These are phyloP conservation scores for Tupaia tana DNA, from an alignment of 2,113 vertebrate genomes.

Conservation along the genomic window DNA sequence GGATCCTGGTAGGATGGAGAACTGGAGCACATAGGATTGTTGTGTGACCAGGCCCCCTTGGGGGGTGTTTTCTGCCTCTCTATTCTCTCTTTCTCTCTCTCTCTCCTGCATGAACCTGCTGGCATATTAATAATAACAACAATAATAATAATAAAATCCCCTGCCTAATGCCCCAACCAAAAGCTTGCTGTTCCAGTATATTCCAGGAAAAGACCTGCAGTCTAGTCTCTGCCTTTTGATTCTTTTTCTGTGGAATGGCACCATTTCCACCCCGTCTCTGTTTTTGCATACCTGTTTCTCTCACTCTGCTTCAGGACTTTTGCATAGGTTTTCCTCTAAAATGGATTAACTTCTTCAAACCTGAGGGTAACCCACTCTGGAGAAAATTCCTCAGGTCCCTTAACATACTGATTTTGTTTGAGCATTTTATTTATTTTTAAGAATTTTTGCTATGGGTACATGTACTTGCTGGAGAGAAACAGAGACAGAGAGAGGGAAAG, in stretches of 20 bases:
- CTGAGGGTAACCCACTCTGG: not conserved
- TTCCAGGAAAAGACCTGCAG: not conserved
- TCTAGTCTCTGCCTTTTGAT: not conserved
- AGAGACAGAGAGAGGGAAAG: too few relatives aligned
- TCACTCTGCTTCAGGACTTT: conserved; percentile 1
- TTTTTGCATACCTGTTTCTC: not conserved
- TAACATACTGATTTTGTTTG: not conserved
- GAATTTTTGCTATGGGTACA: too few relatives aligned
- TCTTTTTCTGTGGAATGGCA: not conserved
- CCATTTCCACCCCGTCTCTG: not conserved
- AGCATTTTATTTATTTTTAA: not conserved
- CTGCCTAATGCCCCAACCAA: not conserved
- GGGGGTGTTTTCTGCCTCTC: too few relatives aligned
- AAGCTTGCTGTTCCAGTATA: not conserved
- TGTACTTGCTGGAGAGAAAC: too few relatives aligned
- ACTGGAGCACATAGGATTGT: too few relatives aligned
- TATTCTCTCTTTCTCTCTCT: too few relatives aligned
- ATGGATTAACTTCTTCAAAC: not conserved
- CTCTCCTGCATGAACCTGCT: too few relatives aligned
- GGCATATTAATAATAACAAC: too few relatives aligned
- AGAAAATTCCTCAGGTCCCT: not conserved
- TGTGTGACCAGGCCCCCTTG: too few relatives aligned
- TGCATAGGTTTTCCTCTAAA: not conserved
- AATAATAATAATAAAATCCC: not conserved
- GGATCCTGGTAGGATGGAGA: too few relatives aligned